A percentile compares a stretch with the other conserved stretches of the same genome.
phyloP scores from a whole-genome alignment of 1,140 invertebrate species.

The Bacillus rossius region DNA sequence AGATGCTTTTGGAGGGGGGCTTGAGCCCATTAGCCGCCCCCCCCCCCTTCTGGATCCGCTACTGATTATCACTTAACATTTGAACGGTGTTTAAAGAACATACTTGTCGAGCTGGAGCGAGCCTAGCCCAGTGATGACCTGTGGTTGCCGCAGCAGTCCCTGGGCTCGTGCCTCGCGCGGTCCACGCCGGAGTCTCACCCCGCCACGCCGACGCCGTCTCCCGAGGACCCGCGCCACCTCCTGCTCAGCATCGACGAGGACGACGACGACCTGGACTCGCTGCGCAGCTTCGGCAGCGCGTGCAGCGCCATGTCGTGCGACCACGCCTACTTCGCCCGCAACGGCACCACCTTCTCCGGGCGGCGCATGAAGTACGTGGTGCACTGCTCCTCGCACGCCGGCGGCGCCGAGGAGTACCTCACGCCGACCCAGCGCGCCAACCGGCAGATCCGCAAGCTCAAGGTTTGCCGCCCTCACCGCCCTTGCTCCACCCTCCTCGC shows the following conservation, averaged over 20 bases:
- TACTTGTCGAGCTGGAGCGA: too few relatives aligned
- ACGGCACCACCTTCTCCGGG: conserved; percentile 68
- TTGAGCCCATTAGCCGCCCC: too few relatives aligned
- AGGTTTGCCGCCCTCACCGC: conserved; percentile 41
- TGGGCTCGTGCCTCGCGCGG: conserved; percentile 9
- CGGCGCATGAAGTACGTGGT: conserved; percentile 69
- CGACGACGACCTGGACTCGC: conserved; percentile 67
- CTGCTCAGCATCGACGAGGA: conserved; percentile 26
- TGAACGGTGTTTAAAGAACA: too few relatives aligned
- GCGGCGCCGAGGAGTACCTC: conserved; percentile 69
- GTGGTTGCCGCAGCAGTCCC: not conserved
- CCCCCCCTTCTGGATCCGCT: too few relatives aligned
- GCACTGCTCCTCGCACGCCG: conserved; percentile 72
- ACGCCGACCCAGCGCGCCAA: conserved; percentile 81
- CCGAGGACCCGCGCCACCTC: conserved; percentile 30
- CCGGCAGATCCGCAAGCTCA: conserved; percentile 63
- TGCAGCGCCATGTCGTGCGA: conserved; percentile 68
- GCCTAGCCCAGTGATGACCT: conserved; percentile 7
- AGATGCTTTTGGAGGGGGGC: too few relatives aligned
- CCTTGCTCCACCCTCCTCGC: not conserved
- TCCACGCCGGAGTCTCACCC: conserved; percentile 16
- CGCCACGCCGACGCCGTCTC: conserved; percentile 33
- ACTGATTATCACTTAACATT: too few relatives aligned
- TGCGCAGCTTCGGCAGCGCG: conserved; percentile 68
- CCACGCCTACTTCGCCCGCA: conserved; percentile 71